Percentiles rank a stretch among this genome's conserved stretches.
Evolutionary conservation across 2,113 vertebrate genomes (phyloP).

Genomic region (Tinamus guttatus): DNA sequence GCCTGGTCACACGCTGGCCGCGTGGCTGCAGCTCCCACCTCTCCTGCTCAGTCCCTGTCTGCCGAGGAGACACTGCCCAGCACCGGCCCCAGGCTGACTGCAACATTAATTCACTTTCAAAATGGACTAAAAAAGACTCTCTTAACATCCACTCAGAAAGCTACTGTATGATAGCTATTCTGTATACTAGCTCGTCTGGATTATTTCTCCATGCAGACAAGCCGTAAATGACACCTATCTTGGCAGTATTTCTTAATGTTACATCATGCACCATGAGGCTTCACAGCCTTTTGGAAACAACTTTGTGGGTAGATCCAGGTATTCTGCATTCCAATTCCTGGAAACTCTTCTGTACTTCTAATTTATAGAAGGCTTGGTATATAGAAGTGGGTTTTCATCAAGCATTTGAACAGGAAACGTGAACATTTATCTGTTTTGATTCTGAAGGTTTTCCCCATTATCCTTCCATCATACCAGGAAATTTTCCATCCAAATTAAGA

Average conservation of each 20-base stretch:
- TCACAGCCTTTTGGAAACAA: constrained; percentile 1
- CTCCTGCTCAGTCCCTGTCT: too few relatives aligned
- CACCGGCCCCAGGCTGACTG: too few relatives aligned
- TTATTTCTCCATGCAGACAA: neutral
- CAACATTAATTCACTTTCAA: too few relatives aligned
- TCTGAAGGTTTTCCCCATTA: neutral
- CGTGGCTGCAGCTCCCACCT: too few relatives aligned
- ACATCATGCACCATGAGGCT: constrained; percentile 3
- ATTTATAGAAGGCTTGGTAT: neutral
- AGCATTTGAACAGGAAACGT: neutral
- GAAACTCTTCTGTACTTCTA: neutral
- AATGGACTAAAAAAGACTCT: neutral
- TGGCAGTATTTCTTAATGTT: neutral
- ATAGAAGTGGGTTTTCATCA: neutral
- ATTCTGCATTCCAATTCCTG: neutral
- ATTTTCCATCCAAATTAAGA: neutral
- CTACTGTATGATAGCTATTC: neutral
- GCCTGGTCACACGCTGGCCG: too few relatives aligned
- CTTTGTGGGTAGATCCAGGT: neutral
- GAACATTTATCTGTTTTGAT: neutral
- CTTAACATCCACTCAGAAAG: neutral
- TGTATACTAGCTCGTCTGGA: neutral
- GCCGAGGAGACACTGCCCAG: too few relatives aligned
- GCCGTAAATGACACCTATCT: neutral
- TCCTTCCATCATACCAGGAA: neutral